Evolutionary conservation across 2,797 vertebrate genomes (phyloP).

Genomic region (Brotula barbata): DNA sequence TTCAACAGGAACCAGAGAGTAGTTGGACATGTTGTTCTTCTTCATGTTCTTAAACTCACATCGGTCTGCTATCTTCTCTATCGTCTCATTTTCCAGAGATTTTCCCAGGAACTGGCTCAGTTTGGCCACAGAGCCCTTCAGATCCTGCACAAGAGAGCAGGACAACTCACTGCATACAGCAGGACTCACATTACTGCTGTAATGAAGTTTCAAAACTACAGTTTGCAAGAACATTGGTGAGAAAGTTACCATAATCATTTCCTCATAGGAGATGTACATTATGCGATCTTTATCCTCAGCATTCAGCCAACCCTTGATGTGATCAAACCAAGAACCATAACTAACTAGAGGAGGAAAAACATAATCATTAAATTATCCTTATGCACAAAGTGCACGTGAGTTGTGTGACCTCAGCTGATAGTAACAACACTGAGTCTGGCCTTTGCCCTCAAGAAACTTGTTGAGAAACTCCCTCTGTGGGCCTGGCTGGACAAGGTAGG

Average conservation of each 20-base stretch:
- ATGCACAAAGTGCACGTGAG: too few species aligned
- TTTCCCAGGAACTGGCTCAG: constrained; percentile 70
- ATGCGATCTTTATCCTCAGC: constrained; percentile 58
- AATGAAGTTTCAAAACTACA: not conserved
- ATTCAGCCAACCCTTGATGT: constrained; percentile 77
- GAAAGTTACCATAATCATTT: constrained; percentile 71
- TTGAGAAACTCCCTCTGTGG: constrained; percentile 65
- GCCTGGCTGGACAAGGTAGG: constrained; percentile 64
- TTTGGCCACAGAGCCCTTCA: constrained; percentile 64
- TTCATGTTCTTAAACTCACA: constrained; percentile 82
- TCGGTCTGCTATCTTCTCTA: constrained; percentile 65
- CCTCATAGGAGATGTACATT: constrained; percentile 77
- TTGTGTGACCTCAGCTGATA: not conserved
- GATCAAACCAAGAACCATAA: constrained; percentile 82
- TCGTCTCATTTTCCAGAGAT: constrained; percentile 59
- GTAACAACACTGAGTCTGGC: constrained; percentile 27
- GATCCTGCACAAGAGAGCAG: constrained; percentile 62
- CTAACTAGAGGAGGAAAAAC: constrained; percentile 59
- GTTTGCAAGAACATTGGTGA: not conserved
- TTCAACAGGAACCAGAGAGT: constrained; percentile 64
- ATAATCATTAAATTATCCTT: not conserved
- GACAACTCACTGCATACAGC: not conserved
- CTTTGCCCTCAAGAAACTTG: constrained; percentile 71
- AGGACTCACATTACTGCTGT: not conserved
- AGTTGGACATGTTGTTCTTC: constrained; percentile 81